These are phyloP conservation scores for Hemistola chrysoprasaria DNA, from an alignment of 2,888 invertebrate species.

Conservation along the genomic window DNA sequence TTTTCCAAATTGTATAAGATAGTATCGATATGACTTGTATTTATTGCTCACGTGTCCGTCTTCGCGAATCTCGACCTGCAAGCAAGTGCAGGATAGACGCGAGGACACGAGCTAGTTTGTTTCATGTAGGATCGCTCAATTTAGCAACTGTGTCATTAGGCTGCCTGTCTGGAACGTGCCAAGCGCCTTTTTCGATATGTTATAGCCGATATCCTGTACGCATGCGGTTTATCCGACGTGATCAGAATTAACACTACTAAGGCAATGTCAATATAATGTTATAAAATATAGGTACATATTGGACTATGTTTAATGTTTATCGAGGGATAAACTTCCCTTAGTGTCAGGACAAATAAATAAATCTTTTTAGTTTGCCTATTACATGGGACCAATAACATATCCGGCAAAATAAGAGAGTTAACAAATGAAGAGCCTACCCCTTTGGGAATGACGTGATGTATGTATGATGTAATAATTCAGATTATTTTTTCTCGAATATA, in stretches of 20 bases:
- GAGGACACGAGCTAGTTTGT: conserved; percentile 9
- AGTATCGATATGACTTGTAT: conserved; percentile 34
- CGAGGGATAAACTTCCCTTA: too few relatives aligned
- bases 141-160: conserved; percentile 54
- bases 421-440: too few relatives aligned
- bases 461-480: too few relatives aligned
- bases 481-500: too few relatives aligned
- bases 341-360: too few relatives aligned
- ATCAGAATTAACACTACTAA: conserved; percentile 29
- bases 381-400: too few relatives aligned
- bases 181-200: conserved; percentile 56
- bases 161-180: conserved; percentile 46
- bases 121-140: conserved; percentile 5
- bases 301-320: too few relatives aligned
- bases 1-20: conserved; percentile 32
- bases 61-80: conserved; percentile 21
- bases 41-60: conserved; percentile 21
- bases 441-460: too few relatives aligned
- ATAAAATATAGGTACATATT: too few relatives aligned
- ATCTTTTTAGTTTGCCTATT: too few relatives aligned
- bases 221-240: conserved; percentile 54
- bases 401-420: too few relatives aligned
- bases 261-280: too few relatives aligned
- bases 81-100: conserved; percentile 9
- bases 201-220: conserved; percentile 61